A percentile compares a stretch with the other conserved stretches of the same genome.
phyloP scores from a whole-genome alignment of 2,888 invertebrate genomes.

The Zygothrica quintamaculata region DNA sequence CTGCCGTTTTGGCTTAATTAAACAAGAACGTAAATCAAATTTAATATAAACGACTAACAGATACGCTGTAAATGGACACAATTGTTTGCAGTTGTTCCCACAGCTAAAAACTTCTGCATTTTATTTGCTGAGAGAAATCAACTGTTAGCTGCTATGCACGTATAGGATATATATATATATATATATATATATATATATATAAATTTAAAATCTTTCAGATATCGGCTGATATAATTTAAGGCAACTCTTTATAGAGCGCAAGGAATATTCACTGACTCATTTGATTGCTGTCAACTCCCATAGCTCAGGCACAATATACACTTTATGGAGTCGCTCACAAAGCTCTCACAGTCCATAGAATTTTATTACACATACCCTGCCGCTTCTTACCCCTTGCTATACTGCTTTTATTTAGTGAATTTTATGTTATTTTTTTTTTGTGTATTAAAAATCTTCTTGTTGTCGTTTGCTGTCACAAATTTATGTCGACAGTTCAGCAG shows the following conservation, averaged over 20 bases:
- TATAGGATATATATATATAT: too few relatives aligned
- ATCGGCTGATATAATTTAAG: too few relatives aligned
- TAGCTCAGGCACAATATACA: not conserved
- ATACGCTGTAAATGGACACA: slow-evolving; percentile 18
- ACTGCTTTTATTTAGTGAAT: not conserved
- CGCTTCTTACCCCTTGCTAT: slow-evolving; percentile 1
- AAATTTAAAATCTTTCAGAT: too few relatives aligned
- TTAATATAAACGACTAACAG: not conserved
- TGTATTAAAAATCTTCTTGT: slow-evolving; percentile 38
- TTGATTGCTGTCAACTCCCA: too few relatives aligned
- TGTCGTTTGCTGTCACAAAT: slow-evolving; percentile 34
- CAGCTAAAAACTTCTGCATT: too few relatives aligned
- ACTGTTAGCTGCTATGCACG: too few relatives aligned
- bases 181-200: too few relatives aligned
- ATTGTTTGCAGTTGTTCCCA: too few relatives aligned
- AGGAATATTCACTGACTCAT: too few relatives aligned
- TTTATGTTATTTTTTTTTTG: slow-evolving; percentile 18
- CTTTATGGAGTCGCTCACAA: not conserved
- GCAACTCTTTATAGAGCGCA: too few relatives aligned
- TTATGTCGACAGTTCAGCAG: slow-evolving; percentile 43
- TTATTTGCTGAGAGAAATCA: too few relatives aligned
- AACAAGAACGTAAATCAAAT: slow-evolving; percentile 27
- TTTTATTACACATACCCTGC: not conserved
- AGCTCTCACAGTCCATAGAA: not conserved
- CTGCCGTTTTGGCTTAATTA: slow-evolving; percentile 63